A percentile compares a stretch with the other conserved stretches of the same genome.
Evolutionary conservation across 2,888 invertebrate species (phyloP).

Genomic region (Thymelicus sylvestris): DNA sequence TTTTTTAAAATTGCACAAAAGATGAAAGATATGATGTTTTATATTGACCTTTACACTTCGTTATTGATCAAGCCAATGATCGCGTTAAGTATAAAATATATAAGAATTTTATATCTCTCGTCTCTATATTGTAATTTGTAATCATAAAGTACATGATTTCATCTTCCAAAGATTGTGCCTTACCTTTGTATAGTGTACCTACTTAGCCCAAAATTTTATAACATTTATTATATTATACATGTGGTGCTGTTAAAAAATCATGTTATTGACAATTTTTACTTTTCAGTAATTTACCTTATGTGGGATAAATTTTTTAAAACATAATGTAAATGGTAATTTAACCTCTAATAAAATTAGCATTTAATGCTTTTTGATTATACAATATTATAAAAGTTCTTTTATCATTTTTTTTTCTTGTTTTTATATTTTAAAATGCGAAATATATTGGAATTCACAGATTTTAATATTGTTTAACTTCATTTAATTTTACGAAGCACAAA

Average conservation of each 20-base stretch:
- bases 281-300: no score
- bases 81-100: no score
- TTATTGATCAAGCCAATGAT: no score
- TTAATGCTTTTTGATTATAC: not conserved
- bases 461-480: no score
- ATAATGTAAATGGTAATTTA: no score
- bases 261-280: not conserved
- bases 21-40: no score
- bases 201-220: slow-evolving; percentile 1
- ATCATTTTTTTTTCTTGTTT: not conserved
- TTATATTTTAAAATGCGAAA: no score
- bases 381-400: not conserved
- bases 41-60: no score
- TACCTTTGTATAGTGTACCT: not conserved
- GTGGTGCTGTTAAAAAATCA: not conserved
- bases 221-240: not conserved
- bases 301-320: no score
- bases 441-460: no score
- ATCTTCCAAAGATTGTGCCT: slow-evolving; percentile 18
- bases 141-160: not conserved
- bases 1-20: no score
- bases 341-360: not conserved
- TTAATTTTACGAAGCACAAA: not conserved
- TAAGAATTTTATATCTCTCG: not conserved
- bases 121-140: not conserved